Conservation (phyloP, 2,113 vertebrate genomes). For the Pedionomus torquatus region DNA sequence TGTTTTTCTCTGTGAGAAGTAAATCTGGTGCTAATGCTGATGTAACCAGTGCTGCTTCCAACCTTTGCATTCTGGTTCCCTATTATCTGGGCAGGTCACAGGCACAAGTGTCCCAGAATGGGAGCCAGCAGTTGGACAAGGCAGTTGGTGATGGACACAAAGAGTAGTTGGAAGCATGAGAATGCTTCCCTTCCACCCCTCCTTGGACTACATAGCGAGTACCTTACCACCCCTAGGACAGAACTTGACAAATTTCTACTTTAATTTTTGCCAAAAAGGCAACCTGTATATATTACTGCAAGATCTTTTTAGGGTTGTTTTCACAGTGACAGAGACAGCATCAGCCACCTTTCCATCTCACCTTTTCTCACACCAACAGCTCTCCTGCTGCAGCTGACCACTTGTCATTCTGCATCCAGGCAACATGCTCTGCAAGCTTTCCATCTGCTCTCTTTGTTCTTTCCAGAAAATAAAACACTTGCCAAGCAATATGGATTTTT, state of each 20-base stretch:
- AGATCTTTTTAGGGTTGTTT: background rate
- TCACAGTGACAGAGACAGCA: background rate
- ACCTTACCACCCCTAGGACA: background rate
- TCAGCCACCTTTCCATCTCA: background rate
- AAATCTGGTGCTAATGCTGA: background rate
- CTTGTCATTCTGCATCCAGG: background rate
- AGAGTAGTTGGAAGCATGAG: background rate
- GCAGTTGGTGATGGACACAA: background rate
- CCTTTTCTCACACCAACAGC: background rate
- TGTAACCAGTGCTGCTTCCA: background rate
- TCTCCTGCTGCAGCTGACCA: background rate
- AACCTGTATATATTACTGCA: background rate
- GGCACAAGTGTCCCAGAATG: background rate
- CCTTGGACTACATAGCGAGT: background rate
- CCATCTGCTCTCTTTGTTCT: background rate
- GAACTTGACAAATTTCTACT: background rate
- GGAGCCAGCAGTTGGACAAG: background rate
- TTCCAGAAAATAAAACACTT: background rate
- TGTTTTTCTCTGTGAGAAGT: background rate
- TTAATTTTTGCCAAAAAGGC: background rate
- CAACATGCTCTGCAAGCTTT: background rate
- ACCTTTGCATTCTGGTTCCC: background rate
- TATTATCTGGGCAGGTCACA: background rate
- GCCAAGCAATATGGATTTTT: background rate
- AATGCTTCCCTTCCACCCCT: background rate